Conservation (phyloP, 1,140 invertebrate genomes). For the Drosophila biarmipes region DNA sequence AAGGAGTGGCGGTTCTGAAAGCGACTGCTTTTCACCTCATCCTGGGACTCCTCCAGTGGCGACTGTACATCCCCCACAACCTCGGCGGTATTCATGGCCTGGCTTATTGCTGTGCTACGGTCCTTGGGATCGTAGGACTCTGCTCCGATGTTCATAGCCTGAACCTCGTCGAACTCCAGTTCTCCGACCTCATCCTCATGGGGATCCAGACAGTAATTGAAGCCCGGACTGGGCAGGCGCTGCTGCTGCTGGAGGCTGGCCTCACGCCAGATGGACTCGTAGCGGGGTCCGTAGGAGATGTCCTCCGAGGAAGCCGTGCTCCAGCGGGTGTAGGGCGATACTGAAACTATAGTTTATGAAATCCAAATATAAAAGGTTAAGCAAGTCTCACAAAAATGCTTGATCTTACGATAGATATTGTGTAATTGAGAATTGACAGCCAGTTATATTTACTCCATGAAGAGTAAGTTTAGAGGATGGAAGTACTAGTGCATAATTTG, state of each 20-base stretch:
- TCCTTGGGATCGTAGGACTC: constrained; percentile 24
- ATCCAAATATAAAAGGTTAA: neutral
- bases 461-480: too few relatives aligned
- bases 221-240: neutral
- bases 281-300: constrained; percentile 46
- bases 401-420: too few relatives aligned
- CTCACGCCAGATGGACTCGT: constrained; percentile 66
- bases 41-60: neutral
- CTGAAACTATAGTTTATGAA: neutral
- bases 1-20: constrained; percentile 1
- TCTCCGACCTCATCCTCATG: constrained; percentile 5
- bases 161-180: constrained; percentile 21
- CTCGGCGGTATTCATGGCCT: constrained; percentile 4
- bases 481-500: too few relatives aligned
- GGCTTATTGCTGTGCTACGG: constrained; percentile 1
- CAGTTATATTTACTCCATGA: too few relatives aligned
- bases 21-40: neutral
- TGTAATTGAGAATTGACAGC: too few relatives aligned
- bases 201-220: neutral
- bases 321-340: constrained; percentile 46
- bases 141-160: constrained; percentile 32
- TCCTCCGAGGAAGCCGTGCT: constrained; percentile 40
- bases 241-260: constrained; percentile 1
- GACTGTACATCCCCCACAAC: constrained; percentile 12
- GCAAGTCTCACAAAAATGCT: too few relatives aligned